Evolutionary conservation across 2,888 invertebrate genomes (phyloP), one percentile per base, ranked within the genome.

Genomic region (Polylopha cassiicola): DNA sequence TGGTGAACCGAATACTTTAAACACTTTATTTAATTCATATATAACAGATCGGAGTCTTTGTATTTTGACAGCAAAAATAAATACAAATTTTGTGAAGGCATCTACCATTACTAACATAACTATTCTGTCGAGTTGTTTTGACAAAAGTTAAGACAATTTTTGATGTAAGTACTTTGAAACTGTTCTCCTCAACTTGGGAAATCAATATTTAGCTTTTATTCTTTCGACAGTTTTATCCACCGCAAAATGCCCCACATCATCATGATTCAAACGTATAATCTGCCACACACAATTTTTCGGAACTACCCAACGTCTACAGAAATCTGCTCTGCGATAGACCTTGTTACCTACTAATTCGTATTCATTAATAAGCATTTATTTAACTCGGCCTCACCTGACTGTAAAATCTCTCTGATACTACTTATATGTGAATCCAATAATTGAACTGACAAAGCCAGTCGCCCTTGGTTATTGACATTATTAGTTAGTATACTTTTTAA

Each of bases 41-140:
- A 49, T 44, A 0, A 47, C 46, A 4, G 39, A 13, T 11, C 30
- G 20, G 39, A 39, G 47, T 39, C 46, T 46, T 3, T 47, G 48
- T 28, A 46, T 44, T 37, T 27, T 28, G 6, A 53, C 47, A 9
- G 61, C 49, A 28, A 49, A 47, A 27, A 61, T 47, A 44, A 59
- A 58, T 3, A 52, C 46, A 49, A 59, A 66, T 49, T 64, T 64
- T 8, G 58, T 61, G 30, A 61, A 63, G 3, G 41, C 52, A 34
- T 60, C 61, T 6, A 61, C 51, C 3, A 43, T 33, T 0, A 58
- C 53, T 3, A 61, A 44, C 3, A 29, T 57, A 54, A 4, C 39
- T 43, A 24, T 47, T 46, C 4, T 42, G 39, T 18, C 53, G 11
- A 10, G 27, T 20, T 6, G 34, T 27, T 27, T 36, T 36, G 6